Conservation (phyloP, 2,888 invertebrate genomes). For the Globia sparganii region DNA sequence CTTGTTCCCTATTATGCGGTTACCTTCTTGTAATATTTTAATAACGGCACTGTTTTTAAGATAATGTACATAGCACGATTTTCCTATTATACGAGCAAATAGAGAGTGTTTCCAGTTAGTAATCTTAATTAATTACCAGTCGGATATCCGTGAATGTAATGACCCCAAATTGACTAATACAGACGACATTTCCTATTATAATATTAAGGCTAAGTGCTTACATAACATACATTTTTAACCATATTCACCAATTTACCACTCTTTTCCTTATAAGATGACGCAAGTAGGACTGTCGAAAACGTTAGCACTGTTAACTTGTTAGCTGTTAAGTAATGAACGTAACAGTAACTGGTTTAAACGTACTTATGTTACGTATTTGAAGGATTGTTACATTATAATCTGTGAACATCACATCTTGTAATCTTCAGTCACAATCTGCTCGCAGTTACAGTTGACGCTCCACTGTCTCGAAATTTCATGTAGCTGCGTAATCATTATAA, state of each 20-base stretch:
- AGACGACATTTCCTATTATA: conserved; percentile 17
- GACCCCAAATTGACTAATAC: conserved; percentile 34
- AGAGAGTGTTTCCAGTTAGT: neutral
- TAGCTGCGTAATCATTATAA: neutral
- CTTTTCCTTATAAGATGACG: conserved; percentile 23
- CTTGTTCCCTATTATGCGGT: neutral
- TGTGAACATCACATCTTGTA: conserved; percentile 21
- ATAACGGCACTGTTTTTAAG: neutral
- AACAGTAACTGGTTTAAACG: conserved; percentile 32
- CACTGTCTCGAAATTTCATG: neutral
- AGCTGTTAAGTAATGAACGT: conserved; percentile 34
- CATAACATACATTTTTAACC: conserved; percentile 7
- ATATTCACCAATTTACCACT: conserved; percentile 29
- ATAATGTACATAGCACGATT: neutral
- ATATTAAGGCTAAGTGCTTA: conserved; percentile 14
- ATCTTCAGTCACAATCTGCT: conserved; percentile 11
- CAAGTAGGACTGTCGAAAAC: conserved; percentile 30
- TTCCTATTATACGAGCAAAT: neutral
- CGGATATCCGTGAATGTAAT: conserved; percentile 24
- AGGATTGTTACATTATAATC: conserved; percentile 39
- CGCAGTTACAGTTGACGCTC: neutral
- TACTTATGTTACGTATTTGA: conserved; percentile 28
- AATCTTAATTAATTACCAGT: conserved; percentile 13
- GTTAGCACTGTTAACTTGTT: conserved; percentile 22
- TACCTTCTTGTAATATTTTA: neutral